Conservation (phyloP, 37 sponge, comb jelly and placozoan genomes). For the Ephydatia muelleri region DNA sequence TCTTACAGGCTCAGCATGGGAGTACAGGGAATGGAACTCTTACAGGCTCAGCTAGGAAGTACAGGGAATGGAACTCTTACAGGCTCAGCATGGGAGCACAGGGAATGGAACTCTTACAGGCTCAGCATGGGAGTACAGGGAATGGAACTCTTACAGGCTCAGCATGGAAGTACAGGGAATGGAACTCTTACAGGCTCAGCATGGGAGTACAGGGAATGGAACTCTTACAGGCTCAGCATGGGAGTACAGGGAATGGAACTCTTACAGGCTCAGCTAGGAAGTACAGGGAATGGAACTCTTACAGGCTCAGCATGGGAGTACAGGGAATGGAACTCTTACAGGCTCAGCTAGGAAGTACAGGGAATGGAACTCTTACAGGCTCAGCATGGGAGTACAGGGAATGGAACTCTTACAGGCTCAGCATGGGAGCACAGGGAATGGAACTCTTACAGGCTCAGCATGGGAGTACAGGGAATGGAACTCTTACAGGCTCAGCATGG, state of each 20-base stretch:
- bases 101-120: background rate
- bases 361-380: background rate
- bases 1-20: too few species aligned
- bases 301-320: background rate
- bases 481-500: background rate
- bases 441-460: background rate
- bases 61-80: background rate
- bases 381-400: background rate
- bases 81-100: background rate
- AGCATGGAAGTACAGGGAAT: background rate
- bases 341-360: background rate
- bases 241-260: background rate
- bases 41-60: background rate
- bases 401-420: background rate
- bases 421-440: too few species aligned
- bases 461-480: background rate
- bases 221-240: background rate
- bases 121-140: background rate
- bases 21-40: conserved; percentile 64
- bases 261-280: background rate
- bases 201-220: too few species aligned
- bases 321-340: background rate
- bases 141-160: background rate
- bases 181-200: background rate
- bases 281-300: too few species aligned